phyloP scores from a whole-genome alignment of 30 jellyfish, hydroid and myxozoan genomes.

The Aurelia sp. region DNA sequence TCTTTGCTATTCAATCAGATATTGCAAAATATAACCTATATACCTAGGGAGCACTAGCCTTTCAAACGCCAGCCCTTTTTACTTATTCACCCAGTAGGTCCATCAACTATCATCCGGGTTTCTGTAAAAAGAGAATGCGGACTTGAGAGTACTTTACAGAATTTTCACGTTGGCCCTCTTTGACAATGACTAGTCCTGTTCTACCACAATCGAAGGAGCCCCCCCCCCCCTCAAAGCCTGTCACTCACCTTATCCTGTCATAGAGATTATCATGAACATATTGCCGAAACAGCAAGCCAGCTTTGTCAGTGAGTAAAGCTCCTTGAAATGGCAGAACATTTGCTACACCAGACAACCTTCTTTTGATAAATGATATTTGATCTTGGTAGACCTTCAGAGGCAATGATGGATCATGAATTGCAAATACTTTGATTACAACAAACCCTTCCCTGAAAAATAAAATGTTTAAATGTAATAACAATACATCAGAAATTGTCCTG shows the following conservation, averaged over 20 bases:
- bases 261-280: conserved; percentile 92
- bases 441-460: conserved; percentile 81
- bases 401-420: conserved; percentile 92
- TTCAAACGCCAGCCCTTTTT: no score
- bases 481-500: neutral
- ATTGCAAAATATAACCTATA: no score
- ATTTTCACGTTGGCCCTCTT: no score
- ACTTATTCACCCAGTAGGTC: no score
- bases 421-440: conserved; percentile 95
- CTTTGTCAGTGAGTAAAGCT: conserved; percentile 86
- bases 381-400: conserved; percentile 86
- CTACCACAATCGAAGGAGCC: no score
- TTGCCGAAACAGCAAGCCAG: conserved; percentile 89
- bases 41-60: no score
- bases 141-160: no score
- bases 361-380: conserved; percentile 49
- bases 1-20: no score
- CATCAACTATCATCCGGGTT: no score
- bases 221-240: no score
- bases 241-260: conserved; percentile 89
- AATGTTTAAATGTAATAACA: neutral
- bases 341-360: conserved; percentile 38
- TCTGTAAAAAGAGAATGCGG: no score
- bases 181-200: no score
- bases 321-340: conserved; percentile 93